Percentiles rank a stretch among this genome's conserved stretches.
Evolutionary conservation across 2,888 invertebrate species (phyloP).

Genomic region (Perizoma flavofasciatum): DNA sequence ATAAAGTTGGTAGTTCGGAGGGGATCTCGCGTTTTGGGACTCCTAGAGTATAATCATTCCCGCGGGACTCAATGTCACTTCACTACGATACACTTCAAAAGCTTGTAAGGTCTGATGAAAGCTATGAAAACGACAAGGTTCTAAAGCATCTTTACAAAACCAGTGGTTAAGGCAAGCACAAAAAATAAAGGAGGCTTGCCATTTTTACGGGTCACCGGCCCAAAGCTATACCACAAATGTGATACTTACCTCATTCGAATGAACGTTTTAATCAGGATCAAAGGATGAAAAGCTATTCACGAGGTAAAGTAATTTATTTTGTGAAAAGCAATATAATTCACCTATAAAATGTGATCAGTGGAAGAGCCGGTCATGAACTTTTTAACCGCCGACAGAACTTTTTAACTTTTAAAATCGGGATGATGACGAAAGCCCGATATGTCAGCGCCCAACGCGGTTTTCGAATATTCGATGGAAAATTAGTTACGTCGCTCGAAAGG

Average conservation of each 20-base stretch:
- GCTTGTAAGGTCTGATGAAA: constrained; percentile 6
- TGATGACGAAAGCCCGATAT: background rate
- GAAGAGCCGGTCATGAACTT: no score
- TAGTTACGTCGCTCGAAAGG: constrained; percentile 30
- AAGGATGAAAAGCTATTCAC: no score
- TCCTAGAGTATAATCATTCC: constrained; percentile 46
- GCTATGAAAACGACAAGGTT: background rate
- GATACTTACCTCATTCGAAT: no score
- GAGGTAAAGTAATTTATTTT: no score
- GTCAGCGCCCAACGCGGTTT: constrained; percentile 6
- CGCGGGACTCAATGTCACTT: constrained; percentile 45
- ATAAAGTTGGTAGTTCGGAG: constrained; percentile 36
- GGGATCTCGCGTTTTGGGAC: constrained; percentile 27
- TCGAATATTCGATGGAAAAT: constrained; percentile 37
- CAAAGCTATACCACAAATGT: no score
- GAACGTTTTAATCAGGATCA: no score
- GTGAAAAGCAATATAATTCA: no score
- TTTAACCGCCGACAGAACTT: background rate
- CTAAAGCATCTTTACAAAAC: no score
- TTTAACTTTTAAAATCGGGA: background rate
- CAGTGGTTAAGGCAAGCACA: no score
- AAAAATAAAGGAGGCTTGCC: no score
- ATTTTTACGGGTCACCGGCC: no score
- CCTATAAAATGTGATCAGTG: no score
- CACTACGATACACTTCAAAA: constrained; percentile 33